Base-by-base conservation (phyloP, 1,140 invertebrate genomes). In the Calephelis virginiensis region DNA sequence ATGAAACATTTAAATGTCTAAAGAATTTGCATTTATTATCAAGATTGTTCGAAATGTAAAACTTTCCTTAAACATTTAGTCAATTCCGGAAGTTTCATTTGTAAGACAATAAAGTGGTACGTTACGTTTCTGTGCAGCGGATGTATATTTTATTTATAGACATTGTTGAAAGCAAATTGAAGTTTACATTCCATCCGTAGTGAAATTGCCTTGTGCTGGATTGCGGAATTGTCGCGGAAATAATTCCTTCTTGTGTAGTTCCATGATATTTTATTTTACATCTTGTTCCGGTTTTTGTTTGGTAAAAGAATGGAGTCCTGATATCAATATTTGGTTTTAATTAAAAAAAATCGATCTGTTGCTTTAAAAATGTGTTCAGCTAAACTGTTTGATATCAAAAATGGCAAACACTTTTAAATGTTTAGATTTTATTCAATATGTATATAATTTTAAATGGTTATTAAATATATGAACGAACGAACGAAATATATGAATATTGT, bases 141-240 rank as follows among this genome's bases (percentile, higher is more conserved):
- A 71, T 61, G 46, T 28, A 60, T 46, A 56, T 68, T 67, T 68
- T 68, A 70, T 75, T 72, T 72, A 68, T 68, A 72, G 61, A 64
- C 49, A 53, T 73, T 74, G 64, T 67, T 72, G 67, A 64, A 70
- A 72, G 68, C 38, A 71, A 69, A 73, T 74, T 71, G 69, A 62
- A 69, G 72, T 71, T 71, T 71, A 63, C 69, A 69, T 71, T 74
- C 61, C 72, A 63, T 71, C 64, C 72, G 64, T 43, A 53, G 14
- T 59, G 45, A 63, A 65, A 75, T 71, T 67, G 68, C 64, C 63
- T 68, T n/a, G 43, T 14, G 40, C n/a, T 37, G 61, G 66, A 71
- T 71, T 66, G 72, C 53, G 66, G 56, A 62, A 73, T 68, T 46
- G 43, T 66, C 61, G 17, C 64, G 72, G 72, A 74, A 71, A 69